Evolutionary conservation across 2,113 vertebrate species (phyloP).

Genomic region (Phaethon lepturus): DNA sequence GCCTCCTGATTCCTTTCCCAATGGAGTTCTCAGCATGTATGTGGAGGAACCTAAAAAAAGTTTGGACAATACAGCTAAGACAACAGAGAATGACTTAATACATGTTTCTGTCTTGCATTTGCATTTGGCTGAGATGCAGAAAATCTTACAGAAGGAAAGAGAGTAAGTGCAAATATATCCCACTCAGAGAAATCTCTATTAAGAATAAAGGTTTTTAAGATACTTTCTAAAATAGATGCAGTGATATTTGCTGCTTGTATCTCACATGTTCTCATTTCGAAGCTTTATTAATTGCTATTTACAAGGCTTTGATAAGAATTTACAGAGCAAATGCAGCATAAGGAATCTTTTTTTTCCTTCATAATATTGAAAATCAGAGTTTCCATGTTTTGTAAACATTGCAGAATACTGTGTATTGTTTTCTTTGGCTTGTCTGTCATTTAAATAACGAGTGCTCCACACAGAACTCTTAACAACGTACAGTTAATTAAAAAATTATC

Average conservation of each 20-base stretch:
- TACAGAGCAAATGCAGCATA: not conserved
- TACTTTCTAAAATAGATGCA: not conserved
- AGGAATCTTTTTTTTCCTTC: not conserved
- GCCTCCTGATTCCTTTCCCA: not conserved
- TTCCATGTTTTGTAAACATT: not conserved
- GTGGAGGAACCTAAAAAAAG: not conserved
- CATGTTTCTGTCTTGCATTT: conserved; percentile 39
- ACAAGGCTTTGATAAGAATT: not conserved
- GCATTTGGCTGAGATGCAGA: conserved; percentile 63
- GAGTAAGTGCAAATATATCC: conserved; percentile 65
- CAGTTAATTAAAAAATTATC: not conserved
- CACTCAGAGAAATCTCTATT: not conserved
- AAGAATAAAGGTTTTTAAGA: not conserved
- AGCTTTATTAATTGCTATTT: not conserved
- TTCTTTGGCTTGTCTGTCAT: not conserved
- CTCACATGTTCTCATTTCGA: not conserved
- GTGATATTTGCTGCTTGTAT: not conserved
- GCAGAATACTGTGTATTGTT: not conserved
- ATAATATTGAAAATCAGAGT: not conserved
- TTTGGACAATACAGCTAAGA: not conserved
- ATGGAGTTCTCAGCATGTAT: not conserved
- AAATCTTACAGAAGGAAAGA: conserved; percentile 72
- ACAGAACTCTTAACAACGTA: not conserved
- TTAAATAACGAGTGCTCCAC: not conserved
- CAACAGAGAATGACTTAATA: conserved; percentile 1